Evolutionary conservation across 2,113 vertebrate genomes (phyloP).

Genomic region (Marmota monax): DNA sequence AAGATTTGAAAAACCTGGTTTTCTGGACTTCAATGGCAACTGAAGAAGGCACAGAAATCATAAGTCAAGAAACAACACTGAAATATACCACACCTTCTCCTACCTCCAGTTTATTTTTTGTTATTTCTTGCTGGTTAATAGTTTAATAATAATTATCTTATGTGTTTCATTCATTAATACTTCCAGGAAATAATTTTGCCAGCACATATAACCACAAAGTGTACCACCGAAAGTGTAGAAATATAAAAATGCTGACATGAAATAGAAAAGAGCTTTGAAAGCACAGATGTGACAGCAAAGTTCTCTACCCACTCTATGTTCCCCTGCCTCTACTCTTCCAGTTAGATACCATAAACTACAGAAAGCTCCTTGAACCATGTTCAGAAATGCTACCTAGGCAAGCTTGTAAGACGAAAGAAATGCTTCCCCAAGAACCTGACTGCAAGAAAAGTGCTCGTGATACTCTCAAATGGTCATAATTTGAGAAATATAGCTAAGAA

Average conservation of each 20-base stretch:
- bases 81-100: conserved; percentile 29
- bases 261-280: conserved; percentile 30
- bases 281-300: neutral
- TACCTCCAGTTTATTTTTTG: conserved; percentile 9
- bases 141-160: conserved; percentile 41
- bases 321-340: neutral
- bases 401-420: conserved; percentile 42
- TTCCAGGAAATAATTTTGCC: conserved; percentile 42
- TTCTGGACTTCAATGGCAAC: conserved; percentile 62
- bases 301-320: neutral
- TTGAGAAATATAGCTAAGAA: neutral
- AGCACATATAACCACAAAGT: neutral
- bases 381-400: conserved; percentile 2
- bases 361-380: neutral
- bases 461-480: neutral
- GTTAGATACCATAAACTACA: conserved; percentile 3
- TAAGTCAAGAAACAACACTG: conserved; percentile 34
- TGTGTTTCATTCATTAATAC: neutral
- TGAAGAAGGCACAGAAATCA: conserved; percentile 56
- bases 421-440: conserved; percentile 23
- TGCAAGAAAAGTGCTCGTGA: neutral
- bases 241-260: conserved; percentile 19
- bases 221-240: neutral
- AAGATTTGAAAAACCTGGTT: conserved; percentile 55
- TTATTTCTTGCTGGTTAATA: conserved; percentile 52